Evolutionary conservation across 2,113 vertebrate species (phyloP).

Genomic region (Delphinapterus leucas): DNA sequence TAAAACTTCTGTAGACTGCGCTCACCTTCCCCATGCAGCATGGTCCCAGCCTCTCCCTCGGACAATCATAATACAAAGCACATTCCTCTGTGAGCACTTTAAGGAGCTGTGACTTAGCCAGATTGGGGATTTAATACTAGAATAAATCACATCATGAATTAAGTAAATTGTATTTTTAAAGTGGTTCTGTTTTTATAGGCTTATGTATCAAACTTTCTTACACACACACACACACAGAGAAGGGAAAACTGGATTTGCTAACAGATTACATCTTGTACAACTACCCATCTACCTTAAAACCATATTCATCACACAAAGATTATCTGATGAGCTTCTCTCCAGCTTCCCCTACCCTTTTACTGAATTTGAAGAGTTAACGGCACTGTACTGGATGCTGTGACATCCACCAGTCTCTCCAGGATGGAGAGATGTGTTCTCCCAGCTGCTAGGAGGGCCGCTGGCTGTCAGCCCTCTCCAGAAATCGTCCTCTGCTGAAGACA

Average conservation of each 20-base stretch:
- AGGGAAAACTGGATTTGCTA: background rate
- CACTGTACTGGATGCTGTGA: background rate
- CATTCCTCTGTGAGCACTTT: background rate
- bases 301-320: background rate
- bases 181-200: background rate
- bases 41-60: background rate
- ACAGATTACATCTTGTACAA: background rate
- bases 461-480: background rate
- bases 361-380: background rate
- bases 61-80: conserved; percentile 18
- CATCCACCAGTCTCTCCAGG: background rate
- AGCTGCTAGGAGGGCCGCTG: background rate
- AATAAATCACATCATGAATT: conserved; percentile 29
- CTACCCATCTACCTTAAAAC: background rate
- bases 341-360: background rate
- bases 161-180: background rate
- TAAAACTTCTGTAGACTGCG: background rate
- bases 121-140: background rate
- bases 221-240: background rate
- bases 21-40: background rate
- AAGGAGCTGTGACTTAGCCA: background rate
- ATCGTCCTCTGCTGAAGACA: background rate
- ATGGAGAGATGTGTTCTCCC: background rate
- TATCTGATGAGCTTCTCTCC: background rate
- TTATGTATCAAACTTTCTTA: background rate